phyloP scores from a whole-genome alignment of 1,140 invertebrate species.

The Calliopsis andreniformis region DNA sequence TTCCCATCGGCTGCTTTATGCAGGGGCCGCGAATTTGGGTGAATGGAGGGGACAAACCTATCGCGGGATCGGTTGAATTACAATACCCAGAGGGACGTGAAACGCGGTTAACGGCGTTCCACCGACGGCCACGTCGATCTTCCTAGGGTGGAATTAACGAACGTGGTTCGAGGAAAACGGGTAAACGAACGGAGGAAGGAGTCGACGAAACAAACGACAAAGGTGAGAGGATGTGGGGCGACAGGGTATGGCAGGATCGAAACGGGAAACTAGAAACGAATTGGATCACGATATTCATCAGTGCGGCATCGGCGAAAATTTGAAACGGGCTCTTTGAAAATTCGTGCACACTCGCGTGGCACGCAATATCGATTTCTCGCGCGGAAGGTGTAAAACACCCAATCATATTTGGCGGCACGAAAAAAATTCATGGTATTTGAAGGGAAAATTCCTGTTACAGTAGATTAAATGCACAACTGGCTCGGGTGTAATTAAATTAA shows the following conservation, averaged over 20 bases:
- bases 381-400: too few relatives aligned
- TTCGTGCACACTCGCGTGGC: constrained; percentile 25
- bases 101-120: not conserved
- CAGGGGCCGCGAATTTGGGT: not conserved
- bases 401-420: too few relatives aligned
- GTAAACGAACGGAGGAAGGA: constrained; percentile 14
- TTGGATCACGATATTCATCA: constrained; percentile 54
- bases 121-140: not conserved
- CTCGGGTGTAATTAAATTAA: too few relatives aligned
- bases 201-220: not conserved
- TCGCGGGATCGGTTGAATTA: not conserved
- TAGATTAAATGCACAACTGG: too few relatives aligned
- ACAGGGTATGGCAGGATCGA: not conserved
- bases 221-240: not conserved
- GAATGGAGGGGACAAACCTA: not conserved
- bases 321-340: constrained; percentile 43
- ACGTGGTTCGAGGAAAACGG: constrained; percentile 25
- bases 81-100: not conserved
- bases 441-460: too few relatives aligned
- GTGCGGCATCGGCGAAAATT: constrained; percentile 50
- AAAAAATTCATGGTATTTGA: too few relatives aligned
- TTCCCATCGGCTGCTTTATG: too few relatives aligned
- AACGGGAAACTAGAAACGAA: constrained; percentile 25
- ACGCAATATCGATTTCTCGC: constrained; percentile 6
- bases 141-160: constrained; percentile 39